phyloP scores from a whole-genome alignment of 2,797 vertebrate species.

The Decapterus maruadsi region DNA sequence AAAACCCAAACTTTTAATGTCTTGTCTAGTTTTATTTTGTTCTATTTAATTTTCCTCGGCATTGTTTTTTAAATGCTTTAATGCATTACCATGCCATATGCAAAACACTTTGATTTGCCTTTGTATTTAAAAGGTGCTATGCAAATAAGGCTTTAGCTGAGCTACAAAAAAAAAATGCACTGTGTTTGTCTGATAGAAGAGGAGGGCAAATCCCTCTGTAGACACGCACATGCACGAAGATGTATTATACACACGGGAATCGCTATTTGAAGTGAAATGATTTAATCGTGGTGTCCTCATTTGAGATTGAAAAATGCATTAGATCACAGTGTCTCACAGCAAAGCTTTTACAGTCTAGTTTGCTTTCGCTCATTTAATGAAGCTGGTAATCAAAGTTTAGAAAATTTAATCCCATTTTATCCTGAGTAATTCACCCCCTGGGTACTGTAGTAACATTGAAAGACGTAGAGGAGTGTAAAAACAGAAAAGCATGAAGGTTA shows the following conservation, averaged over 20 bases:
- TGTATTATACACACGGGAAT: constrained; percentile 54
- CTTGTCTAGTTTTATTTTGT: constrained; percentile 8
- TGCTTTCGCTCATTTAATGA: constrained; percentile 70
- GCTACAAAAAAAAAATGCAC: constrained; percentile 28
- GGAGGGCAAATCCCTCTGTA: constrained; percentile 48
- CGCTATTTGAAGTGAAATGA: constrained; percentile 65
- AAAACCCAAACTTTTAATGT: neutral
- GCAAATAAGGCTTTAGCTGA: constrained; percentile 42
- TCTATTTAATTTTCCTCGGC: neutral
- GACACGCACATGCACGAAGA: constrained; percentile 6
- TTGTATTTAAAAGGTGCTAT: constrained; percentile 44
- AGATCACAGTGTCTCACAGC: constrained; percentile 55
- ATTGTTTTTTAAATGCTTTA: constrained; percentile 24
- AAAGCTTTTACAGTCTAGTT: constrained; percentile 62
- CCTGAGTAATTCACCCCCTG: constrained; percentile 69
- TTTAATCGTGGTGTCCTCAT: constrained; percentile 69
- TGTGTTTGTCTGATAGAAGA: constrained; percentile 56
- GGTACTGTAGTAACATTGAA: constrained; percentile 63
- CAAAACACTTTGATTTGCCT: constrained; percentile 31
- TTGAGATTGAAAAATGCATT: constrained; percentile 67
- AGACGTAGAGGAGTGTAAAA: constrained; percentile 68
- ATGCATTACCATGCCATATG: constrained; percentile 10
- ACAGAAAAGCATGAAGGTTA: constrained; percentile 79
- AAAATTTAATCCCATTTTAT: constrained; percentile 74
- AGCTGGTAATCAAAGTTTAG: constrained; percentile 78